phyloP scores from a whole-genome alignment of 2,113 vertebrate genomes.

The Rhinoderma darwinii region DNA sequence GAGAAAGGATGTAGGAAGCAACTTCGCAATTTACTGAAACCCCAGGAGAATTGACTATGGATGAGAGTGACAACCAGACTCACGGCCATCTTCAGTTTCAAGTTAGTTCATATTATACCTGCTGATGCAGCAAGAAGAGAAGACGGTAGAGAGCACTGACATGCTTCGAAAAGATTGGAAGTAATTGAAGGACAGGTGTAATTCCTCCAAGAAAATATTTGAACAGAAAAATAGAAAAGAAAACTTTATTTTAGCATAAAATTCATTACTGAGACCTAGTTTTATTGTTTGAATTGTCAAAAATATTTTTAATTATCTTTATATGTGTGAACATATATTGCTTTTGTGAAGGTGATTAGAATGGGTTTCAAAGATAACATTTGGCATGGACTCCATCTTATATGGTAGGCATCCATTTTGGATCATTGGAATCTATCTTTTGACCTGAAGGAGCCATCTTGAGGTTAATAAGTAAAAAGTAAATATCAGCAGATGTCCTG shows the following conservation, averaged over 20 bases:
- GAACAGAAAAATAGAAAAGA: neutral
- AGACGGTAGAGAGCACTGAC: neutral
- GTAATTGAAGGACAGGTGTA: conserved; percentile 28
- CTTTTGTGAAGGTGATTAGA: too few relatives aligned
- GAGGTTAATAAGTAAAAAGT: too few relatives aligned
- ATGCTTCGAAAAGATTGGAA: conserved; percentile 2
- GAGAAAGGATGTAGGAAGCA: conserved; percentile 15
- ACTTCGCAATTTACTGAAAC: neutral
- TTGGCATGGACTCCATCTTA: too few relatives aligned
- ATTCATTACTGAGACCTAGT: neutral
- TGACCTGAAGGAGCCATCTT: too few relatives aligned
- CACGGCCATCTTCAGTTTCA: neutral
- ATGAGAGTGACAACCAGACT: neutral
- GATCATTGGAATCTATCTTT: too few relatives aligned
- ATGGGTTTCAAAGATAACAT: too few relatives aligned
- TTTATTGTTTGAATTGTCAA: neutral
- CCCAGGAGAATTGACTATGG: neutral
- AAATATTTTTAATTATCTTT: too few relatives aligned
- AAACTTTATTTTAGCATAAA: neutral
- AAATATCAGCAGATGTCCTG: too few relatives aligned
- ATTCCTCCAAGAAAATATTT: neutral
- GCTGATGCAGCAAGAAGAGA: conserved; percentile 41
- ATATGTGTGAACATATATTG: too few relatives aligned
- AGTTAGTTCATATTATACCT: neutral
- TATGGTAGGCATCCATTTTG: too few relatives aligned